A percentile compares a stretch with the other conserved stretches of the same genome.
phyloP scores from a whole-genome alignment of 2,888 invertebrate genomes.

The Sericinus montela region DNA sequence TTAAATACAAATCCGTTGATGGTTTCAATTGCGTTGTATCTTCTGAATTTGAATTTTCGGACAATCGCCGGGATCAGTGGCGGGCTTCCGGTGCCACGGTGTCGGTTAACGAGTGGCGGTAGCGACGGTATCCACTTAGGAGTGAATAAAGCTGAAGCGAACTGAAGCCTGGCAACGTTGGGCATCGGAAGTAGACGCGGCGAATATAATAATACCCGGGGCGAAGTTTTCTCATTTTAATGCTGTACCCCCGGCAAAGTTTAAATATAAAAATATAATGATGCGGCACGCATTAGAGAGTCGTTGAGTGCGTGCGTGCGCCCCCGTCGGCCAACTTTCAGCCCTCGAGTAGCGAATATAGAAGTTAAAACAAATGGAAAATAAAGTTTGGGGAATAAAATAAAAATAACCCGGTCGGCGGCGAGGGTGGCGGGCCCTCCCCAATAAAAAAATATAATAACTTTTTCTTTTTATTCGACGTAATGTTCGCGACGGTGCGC shows the following conservation, averaged over 20 bases:
- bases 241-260: slow-evolving; percentile 71
- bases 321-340: slow-evolving; percentile 48
- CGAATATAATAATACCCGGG: slow-evolving; percentile 53
- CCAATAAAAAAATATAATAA: slow-evolving; percentile 79
- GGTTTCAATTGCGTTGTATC: neutral
- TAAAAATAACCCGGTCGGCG: slow-evolving; percentile 78
- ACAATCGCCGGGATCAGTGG: slow-evolving; percentile 4
- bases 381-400: slow-evolving; percentile 79
- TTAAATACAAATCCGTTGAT: too few species aligned
- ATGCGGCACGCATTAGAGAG: slow-evolving; percentile 76
- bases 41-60: slow-evolving; percentile 6
- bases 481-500: slow-evolving; percentile 73
- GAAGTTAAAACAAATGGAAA: slow-evolving; percentile 78
- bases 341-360: slow-evolving; percentile 70
- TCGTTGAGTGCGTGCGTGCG: slow-evolving; percentile 66
- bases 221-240: slow-evolving; percentile 75
- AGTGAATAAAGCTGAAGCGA: slow-evolving; percentile 39
- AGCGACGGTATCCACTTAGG: slow-evolving; percentile 30
- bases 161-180: slow-evolving; percentile 39
- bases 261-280: slow-evolving; percentile 78
- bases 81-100: neutral
- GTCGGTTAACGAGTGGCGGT: neutral
- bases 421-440: slow-evolving; percentile 75
- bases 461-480: slow-evolving; percentile 78
- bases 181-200: slow-evolving; percentile 35